Conservation (phyloP, 2,797 vertebrate genomes). For the Pipistrellus kuhlii region DNA sequence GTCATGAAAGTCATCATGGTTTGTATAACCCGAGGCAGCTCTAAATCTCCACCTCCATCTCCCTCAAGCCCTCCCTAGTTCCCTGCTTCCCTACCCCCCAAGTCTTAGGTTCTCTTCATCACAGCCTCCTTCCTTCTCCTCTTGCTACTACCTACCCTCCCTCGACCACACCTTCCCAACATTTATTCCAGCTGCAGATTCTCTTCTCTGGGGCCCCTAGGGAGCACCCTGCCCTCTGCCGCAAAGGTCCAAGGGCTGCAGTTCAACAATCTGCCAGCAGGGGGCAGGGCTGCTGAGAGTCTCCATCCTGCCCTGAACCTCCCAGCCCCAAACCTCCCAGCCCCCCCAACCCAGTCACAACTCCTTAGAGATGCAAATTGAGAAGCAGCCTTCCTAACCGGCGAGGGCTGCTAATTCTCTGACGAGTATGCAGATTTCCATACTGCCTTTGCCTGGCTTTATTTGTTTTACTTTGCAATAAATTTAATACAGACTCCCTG, state of each 20-base stretch:
- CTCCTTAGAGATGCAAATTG: conserved; percentile 91
- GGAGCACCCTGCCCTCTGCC: background rate
- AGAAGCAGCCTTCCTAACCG: conserved; percentile 88
- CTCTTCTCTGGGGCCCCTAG: background rate
- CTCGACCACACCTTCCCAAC: background rate
- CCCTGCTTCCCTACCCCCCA: background rate
- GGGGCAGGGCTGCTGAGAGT: background rate
- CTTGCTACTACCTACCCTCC: background rate
- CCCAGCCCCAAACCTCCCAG: conserved; percentile 65
- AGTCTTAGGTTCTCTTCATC: background rate
- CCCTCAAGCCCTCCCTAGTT: background rate
- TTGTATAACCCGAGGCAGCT: background rate
- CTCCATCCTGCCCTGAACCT: background rate
- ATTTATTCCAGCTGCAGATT: background rate
- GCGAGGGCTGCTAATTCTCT: conserved; percentile 87
- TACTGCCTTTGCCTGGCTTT: conserved; percentile 84
- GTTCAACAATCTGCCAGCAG: conserved; percentile 44
- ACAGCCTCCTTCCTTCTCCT: background rate
- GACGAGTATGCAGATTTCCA: conserved; percentile 85
- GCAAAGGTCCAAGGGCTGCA: background rate
- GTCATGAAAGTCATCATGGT: background rate
- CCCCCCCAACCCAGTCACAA: conserved; percentile 85
- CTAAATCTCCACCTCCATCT: background rate
- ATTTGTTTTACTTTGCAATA: conserved; percentile 90
- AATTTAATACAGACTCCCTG: conserved; percentile 88